Evolutionary conservation across 2,888 invertebrate genomes (phyloP), one percentile per base, ranked within the genome.

Genomic region (Liposcelis brunnea): DNA sequence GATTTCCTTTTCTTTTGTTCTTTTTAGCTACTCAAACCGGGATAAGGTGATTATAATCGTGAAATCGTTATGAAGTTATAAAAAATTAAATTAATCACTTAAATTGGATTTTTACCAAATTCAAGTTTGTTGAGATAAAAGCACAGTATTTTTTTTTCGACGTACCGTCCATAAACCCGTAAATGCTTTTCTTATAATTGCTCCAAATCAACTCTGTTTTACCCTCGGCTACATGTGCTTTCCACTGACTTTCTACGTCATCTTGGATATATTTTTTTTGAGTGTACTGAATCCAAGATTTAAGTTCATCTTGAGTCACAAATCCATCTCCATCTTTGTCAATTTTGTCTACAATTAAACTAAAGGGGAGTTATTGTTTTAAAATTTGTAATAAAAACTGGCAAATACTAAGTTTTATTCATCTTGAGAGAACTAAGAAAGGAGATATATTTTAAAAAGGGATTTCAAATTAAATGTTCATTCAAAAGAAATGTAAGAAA

Each of bases 231-330:
- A 89, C 90, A 57, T 94, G 86, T 51, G 86, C 81, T 52, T 74
- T 77, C 97, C 97, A 98, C 58, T 94, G 87, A 5, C 86, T 71
- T 21, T 86, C 81, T 0, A 94, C 89, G 63, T 98, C 94, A 55
- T 90, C 89, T 38, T 79, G 71, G 33, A 95, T 85, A 61, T 97
- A 97, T 45, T 87, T 71, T 55, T 78, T 80, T 65, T 95, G 94
- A 0, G 95, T 93, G 62, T 84, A 90, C 51, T 83, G 74, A 56
- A 98, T 95, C 95, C 97, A 97, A 53, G 86, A 84, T 62, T 87
- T 87, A 18, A 98, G 67, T 63, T 98, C 98, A 45, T 83, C 78
- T 48, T 86, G 73, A 0, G 83, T 77, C 2, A 94, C 73, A 52
- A 77, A 76, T 0, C 85, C 84, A 63, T 94, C 86, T 8, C 72